Percentiles rank a stretch among this genome's conserved stretches.
phyloP scores from a whole-genome alignment of 2,797 vertebrate species.

The Halcyon chelicuti region DNA sequence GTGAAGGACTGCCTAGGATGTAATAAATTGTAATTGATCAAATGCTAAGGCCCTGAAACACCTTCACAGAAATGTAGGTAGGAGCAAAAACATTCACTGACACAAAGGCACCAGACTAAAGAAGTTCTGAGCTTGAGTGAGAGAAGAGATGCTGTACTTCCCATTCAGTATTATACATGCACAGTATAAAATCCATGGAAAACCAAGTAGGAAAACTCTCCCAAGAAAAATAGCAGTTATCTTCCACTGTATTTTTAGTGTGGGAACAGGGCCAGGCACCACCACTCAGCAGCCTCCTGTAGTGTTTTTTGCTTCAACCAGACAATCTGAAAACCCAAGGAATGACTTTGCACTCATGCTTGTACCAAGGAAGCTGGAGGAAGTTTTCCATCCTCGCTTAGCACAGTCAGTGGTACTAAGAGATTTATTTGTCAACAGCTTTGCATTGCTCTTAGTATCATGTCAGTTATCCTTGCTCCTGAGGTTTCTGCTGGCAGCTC shows the following conservation, averaged over 20 bases:
- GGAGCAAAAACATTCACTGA: background rate
- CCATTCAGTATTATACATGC: background rate
- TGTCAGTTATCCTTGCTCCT: background rate
- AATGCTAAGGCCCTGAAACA: background rate
- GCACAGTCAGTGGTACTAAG: background rate
- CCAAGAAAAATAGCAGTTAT: background rate
- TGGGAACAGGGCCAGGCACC: background rate
- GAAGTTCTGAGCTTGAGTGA: background rate
- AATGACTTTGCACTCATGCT: conserved; percentile 18
- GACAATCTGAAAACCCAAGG: background rate
- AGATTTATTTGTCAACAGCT: conserved; percentile 29
- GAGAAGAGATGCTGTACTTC: background rate
- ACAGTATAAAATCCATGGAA: background rate
- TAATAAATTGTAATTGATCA: background rate
- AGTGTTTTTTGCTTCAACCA: background rate
- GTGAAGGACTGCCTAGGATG: background rate
- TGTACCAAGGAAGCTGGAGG: background rate
- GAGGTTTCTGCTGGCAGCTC: conserved; percentile 43
- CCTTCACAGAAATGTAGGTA: background rate
- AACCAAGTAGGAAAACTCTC: background rate
- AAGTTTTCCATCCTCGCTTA: conserved; percentile 8
- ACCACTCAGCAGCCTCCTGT: conserved; percentile 7
- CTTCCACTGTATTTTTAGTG: background rate
- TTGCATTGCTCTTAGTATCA: background rate
- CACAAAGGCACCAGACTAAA: background rate